A percentile compares a stretch with the other conserved stretches of the same genome.
These are phyloP conservation scores for Caenorhabditis sulstoni DNA, from an alignment of 2,888 invertebrate species.

Conservation along the genomic window DNA sequence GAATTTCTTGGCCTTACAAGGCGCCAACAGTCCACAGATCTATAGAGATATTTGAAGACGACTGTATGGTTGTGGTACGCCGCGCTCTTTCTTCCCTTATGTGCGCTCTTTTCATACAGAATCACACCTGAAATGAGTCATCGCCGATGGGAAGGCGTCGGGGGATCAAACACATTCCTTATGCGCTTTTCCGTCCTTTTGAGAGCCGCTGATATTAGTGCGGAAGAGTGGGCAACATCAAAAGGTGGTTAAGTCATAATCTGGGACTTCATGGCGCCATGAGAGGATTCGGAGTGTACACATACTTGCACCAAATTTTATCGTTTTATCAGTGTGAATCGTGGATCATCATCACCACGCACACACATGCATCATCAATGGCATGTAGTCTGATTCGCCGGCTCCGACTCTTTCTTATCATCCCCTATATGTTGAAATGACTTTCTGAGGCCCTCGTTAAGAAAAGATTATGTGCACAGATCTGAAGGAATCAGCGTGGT, in stretches of 20 bases:
- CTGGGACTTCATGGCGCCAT: constrained; percentile 22
- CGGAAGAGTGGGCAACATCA: constrained; percentile 2
- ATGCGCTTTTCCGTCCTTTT: neutral
- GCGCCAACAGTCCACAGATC: constrained; percentile 11
- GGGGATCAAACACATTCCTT: constrained; percentile 6
- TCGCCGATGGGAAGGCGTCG: constrained; percentile 32
- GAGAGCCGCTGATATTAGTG: neutral
- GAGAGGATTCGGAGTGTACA: constrained; percentile 30
- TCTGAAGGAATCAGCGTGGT: too few relatives aligned
- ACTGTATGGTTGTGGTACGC: neutral
- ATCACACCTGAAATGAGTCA: constrained; percentile 48
- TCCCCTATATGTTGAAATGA: neutral
- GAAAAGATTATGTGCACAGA: too few relatives aligned
- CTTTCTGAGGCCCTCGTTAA: too few relatives aligned
- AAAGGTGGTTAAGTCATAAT: constrained; percentile 14
- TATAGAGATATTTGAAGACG: constrained; percentile 17
- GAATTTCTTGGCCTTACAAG: constrained; percentile 19
- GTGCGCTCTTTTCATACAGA: constrained; percentile 12
- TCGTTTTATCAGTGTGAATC: constrained; percentile 27
- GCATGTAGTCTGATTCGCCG: constrained; percentile 1
- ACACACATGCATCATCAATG: constrained; percentile 1
- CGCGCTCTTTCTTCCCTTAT: neutral
- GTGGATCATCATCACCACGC: constrained; percentile 9
- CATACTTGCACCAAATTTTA: neutral
- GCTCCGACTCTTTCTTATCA: constrained; percentile 24